Evolutionary conservation across 2,888 invertebrate genomes (phyloP), one percentile per base, ranked within the genome.

Genomic region (Lasioglossum leucozonium): DNA sequence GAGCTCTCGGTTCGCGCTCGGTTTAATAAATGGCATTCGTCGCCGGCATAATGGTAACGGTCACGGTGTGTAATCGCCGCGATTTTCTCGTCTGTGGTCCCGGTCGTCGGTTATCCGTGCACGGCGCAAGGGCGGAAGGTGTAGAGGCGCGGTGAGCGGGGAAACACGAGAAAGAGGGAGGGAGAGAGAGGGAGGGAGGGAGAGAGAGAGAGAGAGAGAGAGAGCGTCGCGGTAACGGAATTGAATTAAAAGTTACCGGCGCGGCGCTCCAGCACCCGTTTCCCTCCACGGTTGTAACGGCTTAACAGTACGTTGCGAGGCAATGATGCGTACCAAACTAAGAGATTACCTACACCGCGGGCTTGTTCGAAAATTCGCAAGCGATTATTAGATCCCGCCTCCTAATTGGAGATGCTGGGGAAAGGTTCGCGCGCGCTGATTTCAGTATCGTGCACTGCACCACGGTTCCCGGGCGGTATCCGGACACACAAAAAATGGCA

Each of bases 161-260:
- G 58, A 5, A 26, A 62, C 37, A n/a, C n/a, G n/a, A n/a, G n/a
- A 34, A 34, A 34, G 2, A 34, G 34, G 34, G 34, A 16, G 34
- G 34, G 37, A 34, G n/a, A 37, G 26, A 2, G 72, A n/a, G 18
- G 1, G 26, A 2, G 72, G n/a, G 18, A 4, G 65, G 16, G 30
- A 71, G 47, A 47, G 62, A 58, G 58, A 26, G 13, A 22, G 58
- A 58, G 72, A 13, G 78, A 30, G 26, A 71, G 55, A 55, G 69
- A 65, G 34, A 40, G 26, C 72, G n/a, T 47, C 85, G 85, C 83
- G 85, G 83, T 88, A 86, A 89, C 91, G 86, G 85, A 90, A 90
- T 90, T 73, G 91, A 90, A 91, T 90, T 90, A 90, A 90, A 90
- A 91, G 88, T 91, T 91, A 84, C 83, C 87, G 84, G 72, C 79